Evolutionary conservation across 2,113 vertebrate species (phyloP).

Genomic region (Neotoma lepida): DNA sequence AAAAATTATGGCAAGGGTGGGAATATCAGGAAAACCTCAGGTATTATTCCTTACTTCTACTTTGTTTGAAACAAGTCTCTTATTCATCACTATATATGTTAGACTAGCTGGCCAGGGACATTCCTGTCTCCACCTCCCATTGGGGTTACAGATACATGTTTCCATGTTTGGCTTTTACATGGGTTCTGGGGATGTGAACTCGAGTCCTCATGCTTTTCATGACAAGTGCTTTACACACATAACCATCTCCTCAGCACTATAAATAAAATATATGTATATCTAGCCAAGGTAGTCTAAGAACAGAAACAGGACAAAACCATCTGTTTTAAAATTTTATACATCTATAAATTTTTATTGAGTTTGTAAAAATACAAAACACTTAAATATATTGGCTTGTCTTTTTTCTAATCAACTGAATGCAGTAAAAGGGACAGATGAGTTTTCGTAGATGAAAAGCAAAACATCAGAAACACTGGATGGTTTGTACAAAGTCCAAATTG

Average conservation of each 20-base stretch:
- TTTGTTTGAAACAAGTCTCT: background rate
- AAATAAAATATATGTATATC: background rate
- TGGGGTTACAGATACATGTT: background rate
- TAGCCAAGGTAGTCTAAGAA: slow-evolving; percentile 17
- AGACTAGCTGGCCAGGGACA: background rate
- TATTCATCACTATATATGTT: background rate
- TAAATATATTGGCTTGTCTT: background rate
- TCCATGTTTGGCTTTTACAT: background rate
- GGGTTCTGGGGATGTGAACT: background rate
- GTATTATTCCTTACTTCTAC: background rate
- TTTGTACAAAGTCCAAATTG: background rate
- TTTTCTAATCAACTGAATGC: background rate
- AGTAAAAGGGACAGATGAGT: background rate
- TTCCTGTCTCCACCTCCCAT: background rate
- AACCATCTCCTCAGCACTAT: background rate
- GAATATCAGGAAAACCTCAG: background rate
- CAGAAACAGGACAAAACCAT: slow-evolving; percentile 22
- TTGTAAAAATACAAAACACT: slow-evolving; percentile 6
- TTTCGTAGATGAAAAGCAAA: background rate
- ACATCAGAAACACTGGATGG: background rate
- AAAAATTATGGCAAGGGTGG: background rate
- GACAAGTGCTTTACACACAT: background rate
- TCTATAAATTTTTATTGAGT: background rate
- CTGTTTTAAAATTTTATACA: background rate
- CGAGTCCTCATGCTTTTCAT: background rate